Conservation (phyloP, 2,888 invertebrate genomes). For the Luperina nickerlii region DNA sequence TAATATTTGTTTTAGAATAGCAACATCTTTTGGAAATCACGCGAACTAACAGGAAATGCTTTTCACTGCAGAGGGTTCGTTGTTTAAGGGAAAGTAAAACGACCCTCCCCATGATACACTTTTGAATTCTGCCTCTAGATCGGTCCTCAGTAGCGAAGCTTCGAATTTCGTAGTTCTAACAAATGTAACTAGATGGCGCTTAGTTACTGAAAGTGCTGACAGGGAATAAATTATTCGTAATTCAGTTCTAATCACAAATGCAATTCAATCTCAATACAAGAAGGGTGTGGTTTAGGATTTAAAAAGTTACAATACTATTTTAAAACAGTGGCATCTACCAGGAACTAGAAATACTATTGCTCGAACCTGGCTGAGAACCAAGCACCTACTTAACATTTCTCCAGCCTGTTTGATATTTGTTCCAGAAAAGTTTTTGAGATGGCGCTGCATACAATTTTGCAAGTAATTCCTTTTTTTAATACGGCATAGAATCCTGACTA, state of each 20-base stretch:
- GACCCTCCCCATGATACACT: neutral
- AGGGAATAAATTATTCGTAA: no score
- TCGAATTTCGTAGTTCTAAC: neutral
- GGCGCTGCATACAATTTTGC: neutral
- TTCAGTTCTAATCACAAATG: neutral
- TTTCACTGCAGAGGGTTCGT: no score
- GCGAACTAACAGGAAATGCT: conserved; percentile 1
- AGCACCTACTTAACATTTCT: fast-evolving
- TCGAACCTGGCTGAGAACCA: neutral
- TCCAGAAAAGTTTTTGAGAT: neutral
- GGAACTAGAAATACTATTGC: neutral
- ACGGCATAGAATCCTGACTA: neutral
- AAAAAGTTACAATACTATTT: neutral
- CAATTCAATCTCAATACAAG: no score
- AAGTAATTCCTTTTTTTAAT: neutral
- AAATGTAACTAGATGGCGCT: conserved; percentile 7
- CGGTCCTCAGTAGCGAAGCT: neutral
- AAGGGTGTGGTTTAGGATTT: no score
- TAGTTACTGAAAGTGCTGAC: neutral
- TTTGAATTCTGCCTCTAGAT: conserved; percentile 6
- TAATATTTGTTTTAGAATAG: neutral
- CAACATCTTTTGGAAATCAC: conserved; percentile 17
- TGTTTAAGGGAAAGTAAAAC: neutral
- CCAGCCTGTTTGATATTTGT: neutral
- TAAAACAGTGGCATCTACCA: neutral